Conservation (phyloP, 2,113 vertebrate species). For the rabbit (Oryctolagus cuniculus) region mOryCun1.1 NC_091432.1:4633501-4634000, state of each 20-base stretch:
- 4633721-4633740: conserved; percentile 7
- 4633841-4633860: conserved; percentile 52
- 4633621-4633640: conserved; percentile 82
- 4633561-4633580: conserved; percentile 87
- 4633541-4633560: conserved; percentile 88
- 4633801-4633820: conserved; percentile 59
- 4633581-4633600: conserved; percentile 87
- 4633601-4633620: conserved; percentile 89
- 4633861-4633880: conserved; percentile 75
- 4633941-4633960: conserved; percentile 74
- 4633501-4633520: conserved; percentile 77
- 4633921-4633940: conserved; percentile 16
- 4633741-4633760: not conserved
- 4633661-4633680: conserved; percentile 88
- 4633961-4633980: conserved; percentile 87
- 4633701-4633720: conserved; percentile 58
- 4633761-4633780: not conserved
- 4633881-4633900: conserved; percentile 75
- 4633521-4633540: conserved; percentile 82
- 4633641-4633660: conserved; percentile 78
- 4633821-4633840: conserved; percentile 57
- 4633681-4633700: conserved; percentile 91
- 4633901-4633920: conserved; percentile 73
- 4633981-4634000: conserved; percentile 87
- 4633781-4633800: not conserved